Percentiles rank a stretch among this genome's conserved stretches.
Evolutionary conservation across 2,797 vertebrate genomes (phyloP).

Genomic region (Darevskia nairensis): DNA sequence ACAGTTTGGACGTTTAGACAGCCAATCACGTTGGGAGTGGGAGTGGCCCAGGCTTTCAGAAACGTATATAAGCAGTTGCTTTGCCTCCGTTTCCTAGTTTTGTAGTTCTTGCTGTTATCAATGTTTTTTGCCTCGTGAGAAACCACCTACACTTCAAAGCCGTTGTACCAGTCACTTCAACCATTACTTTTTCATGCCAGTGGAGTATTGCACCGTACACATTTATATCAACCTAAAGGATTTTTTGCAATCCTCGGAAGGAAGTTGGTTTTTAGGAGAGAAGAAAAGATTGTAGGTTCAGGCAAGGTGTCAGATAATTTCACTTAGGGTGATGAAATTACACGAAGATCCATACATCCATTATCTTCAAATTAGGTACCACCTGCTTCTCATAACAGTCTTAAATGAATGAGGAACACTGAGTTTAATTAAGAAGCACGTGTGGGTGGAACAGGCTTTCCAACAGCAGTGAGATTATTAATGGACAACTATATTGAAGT

Average conservation of each 20-base stretch:
- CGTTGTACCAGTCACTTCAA: too few relatives aligned
- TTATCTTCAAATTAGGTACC: conserved; percentile 77
- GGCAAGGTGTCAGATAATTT: conserved; percentile 70
- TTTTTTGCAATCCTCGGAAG: conserved; percentile 42
- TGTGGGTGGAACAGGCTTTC: conserved; percentile 80
- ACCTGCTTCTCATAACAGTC: conserved; percentile 78
- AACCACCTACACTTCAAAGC: too few relatives aligned
- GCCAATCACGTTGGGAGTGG: too few relatives aligned
- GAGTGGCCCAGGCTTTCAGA: too few relatives aligned
- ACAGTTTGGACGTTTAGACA: too few relatives aligned
- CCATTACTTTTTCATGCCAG: too few relatives aligned
- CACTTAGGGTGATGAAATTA: conserved; percentile 66
- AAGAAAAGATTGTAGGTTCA: conserved; percentile 61
- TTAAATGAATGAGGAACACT: conserved; percentile 72
- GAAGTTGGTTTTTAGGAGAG: conserved; percentile 60
- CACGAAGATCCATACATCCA: conserved; percentile 65
- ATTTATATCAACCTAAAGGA: too few relatives aligned
- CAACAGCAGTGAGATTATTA: conserved; percentile 79
- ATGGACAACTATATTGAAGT: conserved; percentile 82
- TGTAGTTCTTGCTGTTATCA: too few relatives aligned
- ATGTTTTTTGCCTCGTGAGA: too few relatives aligned
- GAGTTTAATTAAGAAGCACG: conserved; percentile 81
- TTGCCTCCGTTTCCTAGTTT: too few relatives aligned
- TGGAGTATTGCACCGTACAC: too few relatives aligned
- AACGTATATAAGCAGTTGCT: too few relatives aligned